Evolutionary conservation across 2,113 vertebrate species (phyloP).

Genomic region (Archocentrus centrarchus): DNA sequence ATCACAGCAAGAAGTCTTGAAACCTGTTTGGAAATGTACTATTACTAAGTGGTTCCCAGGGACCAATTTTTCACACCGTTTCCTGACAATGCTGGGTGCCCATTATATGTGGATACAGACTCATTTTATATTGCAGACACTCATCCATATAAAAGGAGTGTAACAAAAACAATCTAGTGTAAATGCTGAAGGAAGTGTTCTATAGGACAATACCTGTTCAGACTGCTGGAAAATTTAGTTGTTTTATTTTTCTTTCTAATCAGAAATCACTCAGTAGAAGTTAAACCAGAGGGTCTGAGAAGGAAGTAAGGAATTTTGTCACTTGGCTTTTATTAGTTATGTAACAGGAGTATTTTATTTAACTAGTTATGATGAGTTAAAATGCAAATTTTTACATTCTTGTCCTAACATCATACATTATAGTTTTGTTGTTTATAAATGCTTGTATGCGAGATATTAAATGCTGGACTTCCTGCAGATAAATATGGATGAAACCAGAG

Average conservation of each 20-base stretch:
- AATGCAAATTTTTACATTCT: neutral
- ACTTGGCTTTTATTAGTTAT: neutral
- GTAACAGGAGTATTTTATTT: neutral
- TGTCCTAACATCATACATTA: neutral
- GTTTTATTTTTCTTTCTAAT: neutral
- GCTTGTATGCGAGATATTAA: neutral
- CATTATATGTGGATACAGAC: constrained; percentile 20
- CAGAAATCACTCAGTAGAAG: neutral
- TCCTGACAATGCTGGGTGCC: constrained; percentile 4
- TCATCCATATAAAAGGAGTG: neutral
- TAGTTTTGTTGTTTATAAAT: neutral
- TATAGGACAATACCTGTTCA: neutral
- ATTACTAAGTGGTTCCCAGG: neutral
- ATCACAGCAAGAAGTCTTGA: constrained; percentile 28
- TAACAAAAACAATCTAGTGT: neutral
- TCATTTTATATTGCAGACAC: constrained; percentile 23
- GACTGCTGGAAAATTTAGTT: neutral
- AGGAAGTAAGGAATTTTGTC: neutral
- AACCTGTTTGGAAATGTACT: constrained; percentile 27
- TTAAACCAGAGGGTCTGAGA: neutral
- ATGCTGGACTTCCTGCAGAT: neutral
- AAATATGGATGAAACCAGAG: neutral
- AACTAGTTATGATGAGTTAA: neutral
- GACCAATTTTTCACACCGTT: neutral
- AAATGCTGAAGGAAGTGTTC: neutral